Base-by-base conservation (phyloP, 2,797 vertebrate genomes). In the Coendou prehensilis region DNA sequence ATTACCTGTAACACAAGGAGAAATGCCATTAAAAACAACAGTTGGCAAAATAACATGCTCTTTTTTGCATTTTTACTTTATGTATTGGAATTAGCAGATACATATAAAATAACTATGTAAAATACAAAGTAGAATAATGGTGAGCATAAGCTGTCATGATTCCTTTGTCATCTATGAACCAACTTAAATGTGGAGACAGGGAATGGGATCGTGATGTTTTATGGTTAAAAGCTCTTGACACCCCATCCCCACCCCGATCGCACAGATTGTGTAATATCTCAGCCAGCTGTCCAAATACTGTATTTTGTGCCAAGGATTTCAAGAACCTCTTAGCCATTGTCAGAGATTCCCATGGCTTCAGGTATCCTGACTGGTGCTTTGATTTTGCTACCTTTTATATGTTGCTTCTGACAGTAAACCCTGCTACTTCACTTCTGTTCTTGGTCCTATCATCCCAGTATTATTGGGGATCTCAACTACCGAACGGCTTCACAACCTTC, bases 91-190 rank as follows among this genome's bases (percentile, higher is more conserved):
- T 78, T 61, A 90, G 22, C 5, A 88, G 73, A 41, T 56, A 91
- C 67, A 76, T 50, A 89, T n/a, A 73, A 75, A 91, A 84, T 37
- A 90, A 61, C 10, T 33, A 2, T 59, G 30, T 71, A 87, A 91
- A 69, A 95, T 73, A 67, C 15, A 87, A 86, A 93, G n/a, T 80
- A 33, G 20, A 76, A 75, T 61, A 94, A 89, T 73, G 9, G 85
- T 5, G 23, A 88, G 11, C 9, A 6, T 33, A 9, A 93, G 14
- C 30, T 86, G 0, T 61, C 18, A 52, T 1, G 22, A 30, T 28
- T 67, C 18, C 23, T 91, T 57, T 83, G 56, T 0, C n/a, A 71
- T 83, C 59, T 95, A 18, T 30, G 20, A 92, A 69, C 45, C 28
- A 0, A 67, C 17, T 89, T 28, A 87, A 37, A 94, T 84, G 7